Base-by-base conservation (phyloP, 2,113 vertebrate genomes). In the Procavia capensis region DNA sequence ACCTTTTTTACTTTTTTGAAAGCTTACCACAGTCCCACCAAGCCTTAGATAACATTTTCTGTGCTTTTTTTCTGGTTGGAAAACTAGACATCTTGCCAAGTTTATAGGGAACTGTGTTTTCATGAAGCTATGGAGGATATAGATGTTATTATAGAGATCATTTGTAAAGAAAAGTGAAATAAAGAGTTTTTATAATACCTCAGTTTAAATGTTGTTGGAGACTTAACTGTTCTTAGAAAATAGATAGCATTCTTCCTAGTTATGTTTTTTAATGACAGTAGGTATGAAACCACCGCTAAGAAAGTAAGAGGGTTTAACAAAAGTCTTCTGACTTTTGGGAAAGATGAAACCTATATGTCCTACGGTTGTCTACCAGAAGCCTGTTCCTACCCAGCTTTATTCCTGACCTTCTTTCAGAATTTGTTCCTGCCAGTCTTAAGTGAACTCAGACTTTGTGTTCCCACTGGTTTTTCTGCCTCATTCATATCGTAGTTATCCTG, bases 61-160 rank as follows among this genome's bases (percentile, higher is more conserved):
- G 50, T 2, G 20, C 63, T 29, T 25, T 84, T 88, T 66, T n/a
- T 29, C 78, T 88, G 47, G 50, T 75, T 93, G 90, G 85, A 80
- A 95, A 96, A 64, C 20, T 57, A 92, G 90, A 88, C 25, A 66
- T 95, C 96, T 85, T 88, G 61, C 87, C 91, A 90, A 79, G 5
- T 92, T 96, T 88, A 96, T 61, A 70, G 86, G 64, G 87, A 88
- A 93, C 68, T 66, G 41, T 80, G 97, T 94, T 95, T 93, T 85
- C 45, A 29, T 90, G 13, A 41, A 90, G 29, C 19, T 96, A 39
- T 54, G 85, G 89, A 96, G 88, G 79, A 89, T 91, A 20, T 31
- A 90, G 57, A 34, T 90, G 76, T 75, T 94, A 80, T 61, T 78
- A 79, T 45, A 45, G 50, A 85, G 45, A 29, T 43, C 75, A 87